Base-by-base conservation (phyloP, 2,113 vertebrate genomes). In the Neogobius melanostomus region DNA sequence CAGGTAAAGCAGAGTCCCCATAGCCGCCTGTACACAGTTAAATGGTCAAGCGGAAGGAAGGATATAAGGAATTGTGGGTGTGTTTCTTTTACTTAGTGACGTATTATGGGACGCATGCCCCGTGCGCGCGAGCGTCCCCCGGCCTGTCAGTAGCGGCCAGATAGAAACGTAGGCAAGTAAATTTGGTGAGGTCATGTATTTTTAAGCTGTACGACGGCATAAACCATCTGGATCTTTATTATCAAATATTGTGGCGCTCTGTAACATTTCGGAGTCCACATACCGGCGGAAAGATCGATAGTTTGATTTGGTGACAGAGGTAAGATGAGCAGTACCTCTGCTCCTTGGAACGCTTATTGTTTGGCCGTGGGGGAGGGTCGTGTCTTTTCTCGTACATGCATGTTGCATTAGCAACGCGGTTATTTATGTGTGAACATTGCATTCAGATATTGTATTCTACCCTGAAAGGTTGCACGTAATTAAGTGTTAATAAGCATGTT, bases 311-410 rank as follows among this genome's bases (percentile, higher is more conserved):
- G 72, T 73, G 70, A 72, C 69, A 52, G 82, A 91, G 91, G 93
- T 93, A 92, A 92, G 90, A 88, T 65, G 60, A 76, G 77, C 72
- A 75, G 64, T 72, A 79, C 77, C 78, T 84, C 80, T 11, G 86
- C 76, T 75, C 68, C 76, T 77, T 79, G 63, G 79, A 82, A 68
- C 68, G 83, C 85, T 90, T 85, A 92, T 93, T 93, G 91, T 93
- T 92, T 90, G 75, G 89, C 68, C 68, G 90, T 91, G 90, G 91
- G 93, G 93, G 92, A 91, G 88, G 92, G 90, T 89, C 77, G 82
- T 36, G n/a, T 77, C 70, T 68, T 67, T 76, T 71, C 65, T 9
- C 49, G 69, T 77, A 66, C 71, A 14, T 76, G 77, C 83, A 57
- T 45, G 85, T 72, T 64, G 80, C 64, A 68, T 8, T 43, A 78